Conservation (phyloP, 2,797 vertebrate genomes). For the Mus caroli region DNA sequence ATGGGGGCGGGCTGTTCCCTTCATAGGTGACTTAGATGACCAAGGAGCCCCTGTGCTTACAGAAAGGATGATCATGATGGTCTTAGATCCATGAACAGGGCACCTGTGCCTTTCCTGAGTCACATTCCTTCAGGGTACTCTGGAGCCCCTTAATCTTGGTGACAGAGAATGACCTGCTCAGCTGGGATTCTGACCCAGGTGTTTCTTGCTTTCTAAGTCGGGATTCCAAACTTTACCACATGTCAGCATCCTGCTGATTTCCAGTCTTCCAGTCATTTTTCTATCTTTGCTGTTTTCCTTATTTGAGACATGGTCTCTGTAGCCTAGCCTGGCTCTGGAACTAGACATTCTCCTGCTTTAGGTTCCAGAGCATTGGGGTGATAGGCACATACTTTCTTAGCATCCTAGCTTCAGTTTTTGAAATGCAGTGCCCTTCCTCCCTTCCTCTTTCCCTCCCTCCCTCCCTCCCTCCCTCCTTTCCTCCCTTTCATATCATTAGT, state of each 20-base stretch:
- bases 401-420: background rate
- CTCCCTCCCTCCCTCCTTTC: background rate
- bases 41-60: background rate
- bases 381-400: too few relatives aligned
- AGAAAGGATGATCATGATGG: background rate
- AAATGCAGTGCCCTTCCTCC: background rate
- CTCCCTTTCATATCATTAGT: background rate
- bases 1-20: accelerated
- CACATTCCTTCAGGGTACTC: background rate
- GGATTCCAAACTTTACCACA: background rate
- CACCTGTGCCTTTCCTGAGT: background rate
- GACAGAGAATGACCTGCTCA: background rate
- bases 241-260: background rate
- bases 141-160: background rate
- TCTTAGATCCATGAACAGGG: background rate
- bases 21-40: background rate
- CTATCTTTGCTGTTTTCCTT: background rate
- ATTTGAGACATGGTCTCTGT: background rate
- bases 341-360: too few relatives aligned
- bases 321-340: background rate
- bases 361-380: background rate
- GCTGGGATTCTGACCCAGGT: background rate
- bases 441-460: accelerated
- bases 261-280: background rate
- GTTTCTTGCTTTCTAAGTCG: background rate